phyloP scores from a whole-genome alignment of 2,113 vertebrate genomes.

The Pangasianodon hypophthalmus region DNA sequence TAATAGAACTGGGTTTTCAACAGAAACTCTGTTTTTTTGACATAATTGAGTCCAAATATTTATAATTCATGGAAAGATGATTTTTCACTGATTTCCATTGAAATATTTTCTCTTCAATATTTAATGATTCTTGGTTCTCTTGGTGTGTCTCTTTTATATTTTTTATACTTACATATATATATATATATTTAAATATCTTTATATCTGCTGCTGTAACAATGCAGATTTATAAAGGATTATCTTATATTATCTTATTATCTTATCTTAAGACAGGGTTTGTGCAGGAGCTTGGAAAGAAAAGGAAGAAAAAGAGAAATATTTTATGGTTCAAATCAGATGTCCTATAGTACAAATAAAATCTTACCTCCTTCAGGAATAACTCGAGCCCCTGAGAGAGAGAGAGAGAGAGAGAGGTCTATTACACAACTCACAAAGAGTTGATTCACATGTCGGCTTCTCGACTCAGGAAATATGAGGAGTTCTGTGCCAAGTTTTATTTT shows the following conservation, averaged over 20 bases:
- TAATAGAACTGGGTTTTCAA: neutral
- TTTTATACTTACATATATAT: no score
- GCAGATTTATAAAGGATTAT: no score
- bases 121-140: neutral
- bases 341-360: neutral
- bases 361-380: conserved; percentile 79
- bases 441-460: conserved; percentile 65
- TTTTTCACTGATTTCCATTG: neutral
- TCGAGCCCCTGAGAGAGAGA: conserved; percentile 76
- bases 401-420: conserved; percentile 53
- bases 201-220: no score
- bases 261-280: neutral
- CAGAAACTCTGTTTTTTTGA: neutral
- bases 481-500: conserved; percentile 68
- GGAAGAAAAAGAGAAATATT: neutral
- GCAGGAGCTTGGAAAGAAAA: neutral
- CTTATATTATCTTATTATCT: no score
- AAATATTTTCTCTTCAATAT: neutral
- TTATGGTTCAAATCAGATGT: neutral
- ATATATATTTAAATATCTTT: no score
- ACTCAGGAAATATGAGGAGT: conserved; percentile 55
- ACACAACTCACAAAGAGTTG: conserved; percentile 63
- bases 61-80: neutral
- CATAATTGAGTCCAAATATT: neutral
- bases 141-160: no score